Evolutionary conservation across 1,140 invertebrate genomes (phyloP).

Genomic region (Meloidogyne exigua): DNA sequence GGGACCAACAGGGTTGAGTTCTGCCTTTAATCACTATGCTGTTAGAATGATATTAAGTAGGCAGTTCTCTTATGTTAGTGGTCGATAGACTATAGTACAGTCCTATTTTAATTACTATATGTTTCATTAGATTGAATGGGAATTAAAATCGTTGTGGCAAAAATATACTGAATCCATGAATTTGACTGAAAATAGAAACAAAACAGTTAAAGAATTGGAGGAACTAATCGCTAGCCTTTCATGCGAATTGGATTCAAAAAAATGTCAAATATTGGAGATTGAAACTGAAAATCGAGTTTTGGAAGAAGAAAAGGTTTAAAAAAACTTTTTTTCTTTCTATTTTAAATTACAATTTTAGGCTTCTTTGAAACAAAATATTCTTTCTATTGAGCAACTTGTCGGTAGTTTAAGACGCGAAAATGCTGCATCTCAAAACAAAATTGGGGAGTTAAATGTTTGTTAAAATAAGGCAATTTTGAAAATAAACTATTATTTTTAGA

Average conservation of each 20-base stretch:
- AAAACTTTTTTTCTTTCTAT: not conserved
- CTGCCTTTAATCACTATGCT: too few species aligned
- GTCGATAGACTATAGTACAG: too few species aligned
- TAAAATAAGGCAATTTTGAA: not conserved
- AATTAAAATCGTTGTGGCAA: not conserved
- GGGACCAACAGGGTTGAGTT: too few species aligned
- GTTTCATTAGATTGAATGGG: not conserved
- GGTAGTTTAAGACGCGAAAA: not conserved
- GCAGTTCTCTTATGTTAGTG: too few species aligned
- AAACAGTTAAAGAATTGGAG: not conserved
- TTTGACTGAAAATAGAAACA: not conserved
- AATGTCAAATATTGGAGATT: not conserved
- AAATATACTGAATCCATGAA: not conserved
- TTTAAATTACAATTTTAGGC: not conserved
- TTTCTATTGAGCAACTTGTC: not conserved
- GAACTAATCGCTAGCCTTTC: not conserved
- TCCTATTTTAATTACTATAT: too few species aligned
- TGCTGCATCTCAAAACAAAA: not conserved
- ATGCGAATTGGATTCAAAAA: not conserved
- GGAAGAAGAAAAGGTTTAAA: not conserved
- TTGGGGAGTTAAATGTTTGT: not conserved
- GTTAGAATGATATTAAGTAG: too few species aligned
- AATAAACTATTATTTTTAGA: not conserved
- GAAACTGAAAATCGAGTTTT: constrained; percentile 1
- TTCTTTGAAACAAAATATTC: not conserved